Conservation (phyloP, 2,888 invertebrate genomes). For the Gisinianus flammeolus region DNA sequence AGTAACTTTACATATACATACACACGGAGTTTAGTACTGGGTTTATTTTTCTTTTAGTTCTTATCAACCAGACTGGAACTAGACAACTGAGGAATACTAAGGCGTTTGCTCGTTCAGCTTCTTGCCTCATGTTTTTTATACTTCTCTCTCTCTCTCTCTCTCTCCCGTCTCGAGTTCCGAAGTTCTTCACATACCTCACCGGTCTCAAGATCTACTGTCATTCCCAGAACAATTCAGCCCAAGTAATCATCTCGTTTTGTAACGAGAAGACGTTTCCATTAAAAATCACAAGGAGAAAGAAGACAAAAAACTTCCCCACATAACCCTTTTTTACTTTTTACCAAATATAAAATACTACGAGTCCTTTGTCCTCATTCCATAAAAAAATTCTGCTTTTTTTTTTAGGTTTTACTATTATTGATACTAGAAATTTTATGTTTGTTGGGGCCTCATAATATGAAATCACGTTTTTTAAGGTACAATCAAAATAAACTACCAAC, state of each 20-base stretch:
- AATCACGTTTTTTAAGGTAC: no score
- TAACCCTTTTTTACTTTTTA: background rate
- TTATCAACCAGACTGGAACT: slow-evolving; percentile 42
- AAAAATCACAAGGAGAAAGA: slow-evolving; percentile 38
- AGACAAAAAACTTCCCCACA: background rate
- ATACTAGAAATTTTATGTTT: background rate
- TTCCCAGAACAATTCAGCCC: slow-evolving; percentile 35
- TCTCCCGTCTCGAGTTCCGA: slow-evolving; percentile 14
- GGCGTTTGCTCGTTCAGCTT: slow-evolving; percentile 40
- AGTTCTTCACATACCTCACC: slow-evolving; percentile 35
- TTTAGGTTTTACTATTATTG: background rate
- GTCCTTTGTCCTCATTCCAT: background rate
- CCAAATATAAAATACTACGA: background rate
- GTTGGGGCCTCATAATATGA: no score
- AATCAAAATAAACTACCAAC: no score
- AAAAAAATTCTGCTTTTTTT: background rate
- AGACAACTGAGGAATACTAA: slow-evolving; percentile 35
- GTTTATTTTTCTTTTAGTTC: slow-evolving; percentile 38
- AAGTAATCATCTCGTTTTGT: slow-evolving; percentile 39
- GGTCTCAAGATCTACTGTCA: slow-evolving; percentile 37
- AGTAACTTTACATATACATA: background rate
- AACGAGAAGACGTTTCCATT: slow-evolving; percentile 41
- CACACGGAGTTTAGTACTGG: background rate
- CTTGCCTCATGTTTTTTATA: slow-evolving; percentile 30
- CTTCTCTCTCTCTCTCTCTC: slow-evolving; percentile 14